Percentiles rank a stretch among this genome's conserved stretches.
Evolutionary conservation across 2,113 vertebrate species (phyloP).

Genomic region (Cyanoderma ruficeps): DNA sequence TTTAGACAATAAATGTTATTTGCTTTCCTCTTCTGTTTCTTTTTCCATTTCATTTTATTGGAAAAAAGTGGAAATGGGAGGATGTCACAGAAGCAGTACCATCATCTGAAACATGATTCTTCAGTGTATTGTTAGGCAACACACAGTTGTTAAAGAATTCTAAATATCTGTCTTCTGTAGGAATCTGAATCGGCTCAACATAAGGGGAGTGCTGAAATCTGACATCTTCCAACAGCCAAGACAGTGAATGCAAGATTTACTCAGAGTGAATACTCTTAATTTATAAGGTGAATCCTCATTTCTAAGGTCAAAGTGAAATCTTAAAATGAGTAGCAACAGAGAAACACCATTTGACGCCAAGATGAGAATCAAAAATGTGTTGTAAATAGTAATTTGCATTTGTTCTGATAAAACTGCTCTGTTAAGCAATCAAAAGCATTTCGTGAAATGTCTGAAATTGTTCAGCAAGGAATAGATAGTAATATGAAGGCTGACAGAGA

Average conservation of each 20-base stretch:
- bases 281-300: not conserved
- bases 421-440: not conserved
- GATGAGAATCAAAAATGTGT: not conserved
- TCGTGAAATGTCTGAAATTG: not conserved
- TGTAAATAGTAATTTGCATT: constrained; percentile 12
- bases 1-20: not conserved
- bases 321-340: not conserved
- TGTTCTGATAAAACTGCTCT: not conserved
- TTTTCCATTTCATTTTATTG: not conserved
- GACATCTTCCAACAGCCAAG: not conserved
- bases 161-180: not conserved
- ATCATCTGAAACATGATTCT: not conserved
- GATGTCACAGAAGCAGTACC: not conserved
- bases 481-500: not conserved
- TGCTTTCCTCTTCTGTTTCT: not conserved
- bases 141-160: not conserved
- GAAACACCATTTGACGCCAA: not conserved
- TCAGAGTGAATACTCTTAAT: not conserved
- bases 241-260: not conserved
- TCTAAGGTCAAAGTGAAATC: not conserved
- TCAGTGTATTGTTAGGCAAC: not conserved
- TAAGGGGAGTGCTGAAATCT: not conserved
- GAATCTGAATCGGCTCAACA: not conserved
- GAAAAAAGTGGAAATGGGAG: not conserved
- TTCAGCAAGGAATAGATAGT: not conserved